These are phyloP conservation scores for Malaclemys terrapin DNA, from an alignment of 2,113 vertebrate genomes.

Conservation along the genomic window DNA sequence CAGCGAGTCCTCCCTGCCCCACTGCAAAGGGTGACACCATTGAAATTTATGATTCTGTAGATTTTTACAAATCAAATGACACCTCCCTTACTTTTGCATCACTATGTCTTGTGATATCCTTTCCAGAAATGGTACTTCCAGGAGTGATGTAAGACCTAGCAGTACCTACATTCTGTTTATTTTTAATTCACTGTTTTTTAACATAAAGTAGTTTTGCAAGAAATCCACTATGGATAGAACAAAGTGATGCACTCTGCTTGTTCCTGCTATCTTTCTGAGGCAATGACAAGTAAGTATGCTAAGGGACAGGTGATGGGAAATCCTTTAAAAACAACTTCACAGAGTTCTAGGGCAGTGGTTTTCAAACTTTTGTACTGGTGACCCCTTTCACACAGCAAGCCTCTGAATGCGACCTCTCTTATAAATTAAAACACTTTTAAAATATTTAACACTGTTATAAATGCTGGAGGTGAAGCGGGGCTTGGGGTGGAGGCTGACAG, in stretches of 20 bases:
- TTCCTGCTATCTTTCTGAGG: background rate
- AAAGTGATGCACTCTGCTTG: background rate
- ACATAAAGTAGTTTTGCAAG: background rate
- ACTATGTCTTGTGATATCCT: background rate
- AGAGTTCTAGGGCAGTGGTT: too few species aligned
- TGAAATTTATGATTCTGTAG: background rate
- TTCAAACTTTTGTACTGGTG: too few species aligned
- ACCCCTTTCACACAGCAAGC: too few species aligned
- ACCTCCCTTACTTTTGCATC: background rate
- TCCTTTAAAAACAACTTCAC: background rate
- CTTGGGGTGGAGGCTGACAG: too few species aligned
- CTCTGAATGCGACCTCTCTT: too few species aligned
- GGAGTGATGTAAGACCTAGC: background rate
- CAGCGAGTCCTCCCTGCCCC: background rate
- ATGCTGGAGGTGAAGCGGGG: too few species aligned
- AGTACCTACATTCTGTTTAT: background rate
- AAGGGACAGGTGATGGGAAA: background rate
- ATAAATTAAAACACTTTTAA: too few species aligned
- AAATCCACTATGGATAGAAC: background rate
- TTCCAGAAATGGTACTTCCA: background rate
- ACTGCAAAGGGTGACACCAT: background rate
- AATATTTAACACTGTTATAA: too few species aligned
- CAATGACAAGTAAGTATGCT: background rate
- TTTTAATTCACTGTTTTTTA: background rate
- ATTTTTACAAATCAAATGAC: background rate